Percentiles rank a stretch among this genome's conserved stretches.
Evolutionary conservation across 1,140 invertebrate species (phyloP).

Genomic region (Bactericera cockerelli): DNA sequence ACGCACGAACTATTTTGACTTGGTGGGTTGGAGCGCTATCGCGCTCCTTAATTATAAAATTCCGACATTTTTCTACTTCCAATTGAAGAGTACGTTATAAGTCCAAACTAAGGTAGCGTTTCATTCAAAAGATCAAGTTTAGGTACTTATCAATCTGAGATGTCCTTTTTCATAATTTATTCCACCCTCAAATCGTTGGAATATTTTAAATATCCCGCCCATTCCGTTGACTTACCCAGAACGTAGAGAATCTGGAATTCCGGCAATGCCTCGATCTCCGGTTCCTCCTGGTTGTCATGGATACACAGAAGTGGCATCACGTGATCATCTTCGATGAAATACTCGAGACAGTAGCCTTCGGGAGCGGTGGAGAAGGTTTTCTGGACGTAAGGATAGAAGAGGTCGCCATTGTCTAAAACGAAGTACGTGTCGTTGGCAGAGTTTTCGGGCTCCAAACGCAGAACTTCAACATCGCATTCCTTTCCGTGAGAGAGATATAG

Average conservation of each 20-base stretch:
- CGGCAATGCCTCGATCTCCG: neutral
- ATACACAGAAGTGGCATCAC: neutral
- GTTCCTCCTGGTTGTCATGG: neutral
- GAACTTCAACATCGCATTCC: neutral
- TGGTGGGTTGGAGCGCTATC: too few relatives aligned
- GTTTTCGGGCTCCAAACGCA: neutral
- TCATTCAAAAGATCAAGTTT: too few relatives aligned
- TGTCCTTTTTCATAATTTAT: too few relatives aligned
- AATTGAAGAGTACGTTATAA: too few relatives aligned
- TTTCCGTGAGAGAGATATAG: neutral
- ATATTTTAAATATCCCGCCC: too few relatives aligned
- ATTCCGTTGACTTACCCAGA: neutral
- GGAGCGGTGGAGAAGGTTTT: neutral
- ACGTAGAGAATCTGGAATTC: neutral
- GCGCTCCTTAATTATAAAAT: too few relatives aligned
- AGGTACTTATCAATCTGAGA: too few relatives aligned
- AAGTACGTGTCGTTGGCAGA: neutral
- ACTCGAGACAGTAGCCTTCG: neutral
- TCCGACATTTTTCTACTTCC: too few relatives aligned
- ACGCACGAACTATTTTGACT: too few relatives aligned
- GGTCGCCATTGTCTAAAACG: neutral
- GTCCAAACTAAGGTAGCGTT: too few relatives aligned
- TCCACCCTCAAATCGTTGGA: too few relatives aligned
- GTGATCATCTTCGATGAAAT: neutral
- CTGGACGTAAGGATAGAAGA: neutral